Evolutionary conservation across 2,888 invertebrate species (phyloP).

Genomic region (Sarcophaga subvicina): DNA sequence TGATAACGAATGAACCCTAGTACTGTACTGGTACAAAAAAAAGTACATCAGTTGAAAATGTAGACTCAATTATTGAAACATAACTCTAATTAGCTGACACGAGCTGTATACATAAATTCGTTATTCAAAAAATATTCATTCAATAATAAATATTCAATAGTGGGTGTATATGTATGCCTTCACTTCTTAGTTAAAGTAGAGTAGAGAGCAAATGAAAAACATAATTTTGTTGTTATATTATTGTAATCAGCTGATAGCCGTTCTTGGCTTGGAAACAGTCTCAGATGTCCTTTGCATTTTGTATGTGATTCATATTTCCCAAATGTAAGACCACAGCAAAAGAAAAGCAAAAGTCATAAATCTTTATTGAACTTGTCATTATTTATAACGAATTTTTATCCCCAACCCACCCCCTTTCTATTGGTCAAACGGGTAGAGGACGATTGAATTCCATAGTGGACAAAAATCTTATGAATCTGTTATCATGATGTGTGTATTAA

Average conservation of each 20-base stretch:
- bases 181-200: not conserved
- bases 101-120: not conserved
- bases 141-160: not conserved
- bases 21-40: no score
- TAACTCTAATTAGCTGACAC: not conserved
- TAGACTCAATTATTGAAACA: no score
- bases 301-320: conserved; percentile 63
- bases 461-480: conserved; percentile 14
- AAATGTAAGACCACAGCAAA: conserved; percentile 65
- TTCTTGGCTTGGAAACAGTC: conserved; percentile 20
- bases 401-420: conserved; percentile 25
- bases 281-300: conserved; percentile 60
- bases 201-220: conserved; percentile 44
- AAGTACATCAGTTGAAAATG: no score
- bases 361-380: conserved; percentile 81
- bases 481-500: conserved; percentile 42
- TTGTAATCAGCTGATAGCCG: conserved; percentile 51
- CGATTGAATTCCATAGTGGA: conserved; percentile 9
- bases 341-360: conserved; percentile 77
- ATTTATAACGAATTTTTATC: conserved; percentile 78
- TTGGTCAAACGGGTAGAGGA: conserved; percentile 56
- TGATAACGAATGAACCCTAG: no score
- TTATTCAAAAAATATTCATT: not conserved
- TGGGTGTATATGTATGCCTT: no score
- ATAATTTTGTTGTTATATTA: conserved; percentile 21